Conservation (phyloP, 1,140 invertebrate genomes). For the Pogonomyrmex californicus region DNA sequence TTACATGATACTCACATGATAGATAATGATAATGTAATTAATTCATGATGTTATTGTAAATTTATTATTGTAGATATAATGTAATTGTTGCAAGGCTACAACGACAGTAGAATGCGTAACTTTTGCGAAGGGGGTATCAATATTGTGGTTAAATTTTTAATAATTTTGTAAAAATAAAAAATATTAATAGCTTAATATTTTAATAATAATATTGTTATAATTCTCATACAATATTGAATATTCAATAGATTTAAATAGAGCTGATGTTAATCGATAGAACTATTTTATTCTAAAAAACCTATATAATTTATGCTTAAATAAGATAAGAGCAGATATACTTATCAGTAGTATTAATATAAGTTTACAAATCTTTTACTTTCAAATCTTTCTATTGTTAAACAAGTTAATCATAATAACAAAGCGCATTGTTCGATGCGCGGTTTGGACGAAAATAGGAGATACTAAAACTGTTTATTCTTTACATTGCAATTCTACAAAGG, state of each 20-base stretch:
- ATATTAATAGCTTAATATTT: neutral
- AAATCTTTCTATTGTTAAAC: constrained; percentile 9
- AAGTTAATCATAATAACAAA: constrained; percentile 37
- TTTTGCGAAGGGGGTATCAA: neutral
- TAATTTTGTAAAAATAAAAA: too few relatives aligned
- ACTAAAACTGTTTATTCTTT: neutral
- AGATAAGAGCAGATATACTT: neutral
- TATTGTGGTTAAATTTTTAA: neutral
- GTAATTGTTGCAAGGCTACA: neutral
- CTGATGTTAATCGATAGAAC: neutral
- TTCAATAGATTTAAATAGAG: neutral
- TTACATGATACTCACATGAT: neutral
- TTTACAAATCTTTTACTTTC: constrained; percentile 18
- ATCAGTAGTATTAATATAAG: neutral
- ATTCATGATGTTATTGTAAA: neutral
- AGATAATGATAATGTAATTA: constrained; percentile 2
- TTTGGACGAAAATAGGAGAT: constrained; percentile 7
- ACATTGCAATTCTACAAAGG: neutral
- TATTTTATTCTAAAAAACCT: neutral
- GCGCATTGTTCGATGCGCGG: neutral
- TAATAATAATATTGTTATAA: neutral
- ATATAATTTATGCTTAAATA: neutral
- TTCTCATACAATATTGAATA: neutral
- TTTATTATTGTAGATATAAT: neutral
- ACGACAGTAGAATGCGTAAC: neutral